phyloP scores from a whole-genome alignment of 2,113 vertebrate genomes.

The Odocoileus virginianus region DNA sequence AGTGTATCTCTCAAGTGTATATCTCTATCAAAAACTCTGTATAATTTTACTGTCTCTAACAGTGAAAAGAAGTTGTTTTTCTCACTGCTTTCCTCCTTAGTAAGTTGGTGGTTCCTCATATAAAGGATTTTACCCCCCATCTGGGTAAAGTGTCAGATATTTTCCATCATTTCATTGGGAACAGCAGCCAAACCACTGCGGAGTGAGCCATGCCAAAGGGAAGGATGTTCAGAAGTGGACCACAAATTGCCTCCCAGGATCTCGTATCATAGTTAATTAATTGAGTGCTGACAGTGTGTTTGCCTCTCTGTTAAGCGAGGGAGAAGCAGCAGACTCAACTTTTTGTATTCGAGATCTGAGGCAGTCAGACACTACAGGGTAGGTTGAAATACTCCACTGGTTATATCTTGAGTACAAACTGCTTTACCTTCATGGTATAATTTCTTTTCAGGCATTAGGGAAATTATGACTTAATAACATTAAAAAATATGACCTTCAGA shows the following conservation, averaged over 20 bases:
- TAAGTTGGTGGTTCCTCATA: neutral
- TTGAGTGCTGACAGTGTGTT: slow-evolving; percentile 62
- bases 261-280: slow-evolving; percentile 43
- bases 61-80: slow-evolving; percentile 16
- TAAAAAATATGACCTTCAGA: neutral
- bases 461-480: neutral
- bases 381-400: neutral
- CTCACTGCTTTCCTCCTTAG: neutral
- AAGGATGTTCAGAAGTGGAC: slow-evolving; percentile 30
- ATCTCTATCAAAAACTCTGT: slow-evolving; percentile 6
- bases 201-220: neutral
- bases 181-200: neutral
- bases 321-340: slow-evolving; percentile 35
- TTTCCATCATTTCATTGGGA: slow-evolving; percentile 20
- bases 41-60: slow-evolving; percentile 1
- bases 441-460: neutral
- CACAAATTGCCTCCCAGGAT: slow-evolving; percentile 31
- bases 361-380: neutral
- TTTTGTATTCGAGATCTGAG: neutral
- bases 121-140: neutral
- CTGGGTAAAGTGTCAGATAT: neutral
- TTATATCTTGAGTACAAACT: neutral
- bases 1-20: neutral
- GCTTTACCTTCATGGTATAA: neutral
- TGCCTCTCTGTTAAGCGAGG: slow-evolving; percentile 32